These are phyloP conservation scores for Balearica regulorum DNA, from an alignment of 2,797 vertebrate genomes.

Conservation along the genomic window DNA sequence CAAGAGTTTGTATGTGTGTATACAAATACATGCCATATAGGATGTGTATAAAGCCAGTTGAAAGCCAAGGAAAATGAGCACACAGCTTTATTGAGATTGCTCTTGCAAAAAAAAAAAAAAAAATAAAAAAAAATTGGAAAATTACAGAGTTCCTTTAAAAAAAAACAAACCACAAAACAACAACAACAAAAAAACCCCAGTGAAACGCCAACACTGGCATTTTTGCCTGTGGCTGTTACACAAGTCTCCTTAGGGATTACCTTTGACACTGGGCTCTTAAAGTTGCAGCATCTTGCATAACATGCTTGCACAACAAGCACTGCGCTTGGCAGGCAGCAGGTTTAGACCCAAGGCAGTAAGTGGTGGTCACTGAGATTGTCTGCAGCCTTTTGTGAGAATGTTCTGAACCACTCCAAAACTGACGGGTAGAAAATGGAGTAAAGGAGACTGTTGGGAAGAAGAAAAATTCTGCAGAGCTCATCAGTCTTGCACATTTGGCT, in stretches of 20 bases:
- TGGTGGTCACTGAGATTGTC: neutral
- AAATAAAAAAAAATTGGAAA: neutral
- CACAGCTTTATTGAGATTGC: neutral
- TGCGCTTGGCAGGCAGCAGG: neutral
- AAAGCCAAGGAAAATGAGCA: neutral
- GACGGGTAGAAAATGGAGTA: neutral
- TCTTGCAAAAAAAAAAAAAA: neutral
- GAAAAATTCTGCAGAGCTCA: neutral
- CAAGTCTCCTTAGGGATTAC: conserved; percentile 27
- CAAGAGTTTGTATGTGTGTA: neutral
- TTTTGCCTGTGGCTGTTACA: neutral
- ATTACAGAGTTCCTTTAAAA: neutral
- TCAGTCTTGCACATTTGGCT: neutral
- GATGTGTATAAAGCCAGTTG: neutral
- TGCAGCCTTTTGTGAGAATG: neutral
- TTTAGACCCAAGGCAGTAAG: neutral
- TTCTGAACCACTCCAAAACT: neutral
- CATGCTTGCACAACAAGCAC: neutral
- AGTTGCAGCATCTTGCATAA: conserved; percentile 34
- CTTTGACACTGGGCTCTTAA: neutral
- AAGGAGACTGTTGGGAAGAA: neutral
- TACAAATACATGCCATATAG: neutral
- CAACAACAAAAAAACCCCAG: neutral
- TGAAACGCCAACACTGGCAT: neutral
- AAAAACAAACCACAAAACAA: neutral